Base-by-base conservation (phyloP, 1,140 invertebrate genomes). In the Dysdera silvatica region DNA sequence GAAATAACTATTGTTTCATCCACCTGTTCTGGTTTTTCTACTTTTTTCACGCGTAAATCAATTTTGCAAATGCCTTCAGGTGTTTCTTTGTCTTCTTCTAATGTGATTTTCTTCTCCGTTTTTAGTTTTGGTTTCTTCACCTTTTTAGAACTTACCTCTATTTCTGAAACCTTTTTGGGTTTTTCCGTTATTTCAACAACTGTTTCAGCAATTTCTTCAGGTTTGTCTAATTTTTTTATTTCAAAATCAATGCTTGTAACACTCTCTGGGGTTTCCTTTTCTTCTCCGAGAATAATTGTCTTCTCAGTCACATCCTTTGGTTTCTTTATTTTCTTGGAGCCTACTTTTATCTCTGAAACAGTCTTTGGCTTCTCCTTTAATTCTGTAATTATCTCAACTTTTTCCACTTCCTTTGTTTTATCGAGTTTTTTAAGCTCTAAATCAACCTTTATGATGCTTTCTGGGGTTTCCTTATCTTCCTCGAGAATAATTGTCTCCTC, bases 161-260 rank as follows among this genome's bases (percentile, higher is more conserved):
- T n/a, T n/a, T n/a, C n/a, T n/a, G n/a, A n/a, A n/a, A n/a, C n/a
- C n/a, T n/a, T n/a, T n/a, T n/a, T n/a, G n/a, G n/a, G n/a, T 55
- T 56, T 56, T 57, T 55, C 45, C 7, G 23, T 20, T 52, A 23
- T 56, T 49, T 59, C 3, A 28, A 8, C 24, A n/a, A 2, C 31
- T 24, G 48, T 47, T 55, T 61, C 52, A 45, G 56, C 32, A 16
- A 59, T 59, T 55, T 59, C 56, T 59, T 59, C 51, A 2, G 56
- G 16, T 18, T 0, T 59, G n/a, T n/a, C n/a, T n/a, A n/a, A n/a
- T n/a, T n/a, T n/a, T n/a, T n/a, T n/a, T n/a, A n/a, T n/a, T n/a
- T n/a, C n/a, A 2, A 43, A 59, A 4, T 32, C 53, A 24, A 59
- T 43, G 43, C 53, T 57, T 2, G 32, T 31, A 20, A n/a, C 24